Base-by-base conservation (phyloP, 1,140 invertebrate species). In the Neodiprion virginianus region DNA sequence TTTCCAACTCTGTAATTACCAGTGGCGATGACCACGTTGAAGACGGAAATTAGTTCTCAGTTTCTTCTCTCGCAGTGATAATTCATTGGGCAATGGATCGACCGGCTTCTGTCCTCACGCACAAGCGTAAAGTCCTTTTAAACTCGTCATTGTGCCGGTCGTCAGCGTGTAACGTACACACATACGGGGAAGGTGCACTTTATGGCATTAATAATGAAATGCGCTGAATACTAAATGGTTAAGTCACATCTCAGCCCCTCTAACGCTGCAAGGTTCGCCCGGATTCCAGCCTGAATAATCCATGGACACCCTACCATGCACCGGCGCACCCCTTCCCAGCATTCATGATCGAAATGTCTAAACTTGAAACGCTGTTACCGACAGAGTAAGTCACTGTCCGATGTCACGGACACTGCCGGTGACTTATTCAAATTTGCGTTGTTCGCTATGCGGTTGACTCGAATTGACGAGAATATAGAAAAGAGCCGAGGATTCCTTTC, bases 261-360 rank as follows among this genome's bases (percentile, higher is more conserved):
- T 47, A 5, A 14, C 11, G 40, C 40, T 69, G 2, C 28, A 40
- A 11, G 21, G 21, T 69, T 69, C 67, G n/a, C 11, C n/a, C 67
- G 11, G 67, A 69, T 69, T 69, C 40, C 40, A 69, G 4, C 11
- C 11, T 69, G 67, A 69, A 69, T 69, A 69, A 69, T 69, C 7
- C 14, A 69, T 65, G 28, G 28, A 65, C 17, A 14, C 12, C 17
- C 61, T 65, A 7, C 61, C 61, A 14, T 65, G 12, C 17, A 65
- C 61, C 61, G 61, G 1, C 5, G 28, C 28, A 40, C 17, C 61
- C 61, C 61, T 65, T 65, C 61, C 12, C 61, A 65, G 7, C 61
- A 65, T 1, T 65, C 61, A 65, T 21, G 17, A 65, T 21, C 28
- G 28, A 40, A 40, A 40, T 0, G 28, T 40, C 17, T 21, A 21